phyloP scores from a whole-genome alignment of 2,113 vertebrate genomes.

The Nanorana parkeri region DNA sequence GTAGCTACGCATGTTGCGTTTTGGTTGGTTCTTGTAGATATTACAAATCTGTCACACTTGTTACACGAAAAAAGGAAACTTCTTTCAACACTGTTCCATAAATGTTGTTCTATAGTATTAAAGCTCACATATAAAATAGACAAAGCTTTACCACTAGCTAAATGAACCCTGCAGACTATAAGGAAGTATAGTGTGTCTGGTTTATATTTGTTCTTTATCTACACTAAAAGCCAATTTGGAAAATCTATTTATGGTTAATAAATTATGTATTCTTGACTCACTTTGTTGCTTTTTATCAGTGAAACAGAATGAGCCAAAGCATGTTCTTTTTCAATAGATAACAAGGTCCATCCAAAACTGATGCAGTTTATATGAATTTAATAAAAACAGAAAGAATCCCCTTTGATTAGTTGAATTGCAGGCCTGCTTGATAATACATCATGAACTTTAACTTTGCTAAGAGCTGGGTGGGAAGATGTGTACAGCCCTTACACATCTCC shows the following conservation, averaged over 20 bases:
- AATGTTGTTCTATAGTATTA: no score
- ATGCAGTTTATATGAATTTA: not conserved
- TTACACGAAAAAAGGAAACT: no score
- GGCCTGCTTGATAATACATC: no score
- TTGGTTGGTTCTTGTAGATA: no score
- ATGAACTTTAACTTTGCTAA: no score
- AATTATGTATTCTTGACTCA: conserved; percentile 46
- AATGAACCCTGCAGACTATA: not conserved
- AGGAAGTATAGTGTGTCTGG: conserved; percentile 22
- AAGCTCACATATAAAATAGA: no score
- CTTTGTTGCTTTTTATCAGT: conserved; percentile 39
- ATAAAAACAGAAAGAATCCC: not conserved
- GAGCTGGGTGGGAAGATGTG: no score
- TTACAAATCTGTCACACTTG: no score
- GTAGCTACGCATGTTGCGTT: no score
- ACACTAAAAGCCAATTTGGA: conserved; percentile 28
- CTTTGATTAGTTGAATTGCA: not conserved
- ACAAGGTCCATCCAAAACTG: conserved; percentile 2
- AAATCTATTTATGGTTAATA: conserved; percentile 33
- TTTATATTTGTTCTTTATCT: conserved; percentile 37
- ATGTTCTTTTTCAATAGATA: conserved; percentile 46
- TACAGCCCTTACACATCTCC: no score
- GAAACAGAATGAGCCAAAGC: conserved; percentile 18
- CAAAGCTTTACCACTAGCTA: no score
- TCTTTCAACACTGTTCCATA: no score